Evolutionary conservation across 2,797 vertebrate species (phyloP).

Genomic region (Melanotaenia nigrans): DNA sequence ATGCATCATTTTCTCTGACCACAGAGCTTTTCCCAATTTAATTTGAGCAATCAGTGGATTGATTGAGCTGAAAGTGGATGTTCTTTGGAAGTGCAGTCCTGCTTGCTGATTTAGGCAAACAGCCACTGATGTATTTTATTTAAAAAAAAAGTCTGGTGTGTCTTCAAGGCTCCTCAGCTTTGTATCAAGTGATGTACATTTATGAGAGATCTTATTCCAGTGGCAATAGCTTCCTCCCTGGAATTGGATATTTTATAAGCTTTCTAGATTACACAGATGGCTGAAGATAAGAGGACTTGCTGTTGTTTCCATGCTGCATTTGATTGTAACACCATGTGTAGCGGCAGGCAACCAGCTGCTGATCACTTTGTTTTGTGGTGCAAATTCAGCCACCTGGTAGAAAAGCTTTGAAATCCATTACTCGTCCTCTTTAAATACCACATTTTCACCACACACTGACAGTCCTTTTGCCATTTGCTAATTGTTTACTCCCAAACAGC

Average conservation of each 20-base stretch:
- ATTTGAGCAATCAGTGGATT: constrained; percentile 22
- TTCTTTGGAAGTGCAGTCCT: constrained; percentile 5
- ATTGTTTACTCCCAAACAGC: neutral
- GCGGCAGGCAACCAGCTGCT: constrained; percentile 39
- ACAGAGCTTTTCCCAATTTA: constrained; percentile 15
- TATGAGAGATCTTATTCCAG: constrained; percentile 8
- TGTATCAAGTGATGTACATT: constrained; percentile 11
- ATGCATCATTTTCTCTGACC: constrained; percentile 14
- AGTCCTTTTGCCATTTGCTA: neutral
- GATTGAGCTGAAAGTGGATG: constrained; percentile 15
- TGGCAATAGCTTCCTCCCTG: neutral
- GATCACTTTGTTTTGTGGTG: neutral
- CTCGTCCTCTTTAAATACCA: constrained; percentile 9
- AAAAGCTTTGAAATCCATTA: constrained; percentile 6
- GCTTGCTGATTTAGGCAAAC: constrained; percentile 18
- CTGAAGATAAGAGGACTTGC: neutral
- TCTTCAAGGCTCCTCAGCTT: constrained; percentile 17
- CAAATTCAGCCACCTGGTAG: constrained; percentile 32
- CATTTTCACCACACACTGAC: constrained; percentile 25
- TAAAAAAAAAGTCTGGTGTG: neutral
- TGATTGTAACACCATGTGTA: constrained; percentile 38
- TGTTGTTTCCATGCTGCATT: constrained; percentile 26
- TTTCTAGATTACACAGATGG: constrained; percentile 22
- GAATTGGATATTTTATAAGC: constrained; percentile 22
- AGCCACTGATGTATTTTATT: constrained; percentile 8